Evolutionary conservation across 2,888 invertebrate species (phyloP).

Genomic region (Steinernema hermaphroditum): DNA sequence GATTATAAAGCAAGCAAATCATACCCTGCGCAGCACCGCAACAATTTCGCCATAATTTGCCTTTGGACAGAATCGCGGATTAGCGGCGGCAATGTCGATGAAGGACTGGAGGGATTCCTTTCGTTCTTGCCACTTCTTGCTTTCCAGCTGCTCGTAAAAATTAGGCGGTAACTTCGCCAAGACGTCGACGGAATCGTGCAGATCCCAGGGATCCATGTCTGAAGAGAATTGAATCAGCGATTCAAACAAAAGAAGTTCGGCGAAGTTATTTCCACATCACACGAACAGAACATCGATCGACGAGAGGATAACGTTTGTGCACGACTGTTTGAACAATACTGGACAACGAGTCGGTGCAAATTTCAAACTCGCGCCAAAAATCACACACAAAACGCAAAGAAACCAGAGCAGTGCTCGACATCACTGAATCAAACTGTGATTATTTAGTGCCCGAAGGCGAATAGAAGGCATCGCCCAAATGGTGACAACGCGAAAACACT

Average conservation of each 20-base stretch:
- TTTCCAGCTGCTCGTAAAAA: constrained; percentile 89
- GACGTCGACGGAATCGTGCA: constrained; percentile 89
- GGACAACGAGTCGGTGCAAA: background rate
- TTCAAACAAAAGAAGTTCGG: background rate
- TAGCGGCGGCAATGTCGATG: constrained; percentile 80
- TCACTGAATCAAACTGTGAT: no score
- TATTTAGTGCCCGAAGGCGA: no score
- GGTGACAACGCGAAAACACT: no score
- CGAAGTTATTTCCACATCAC: background rate
- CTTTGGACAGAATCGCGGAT: constrained; percentile 71
- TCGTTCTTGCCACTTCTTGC: constrained; percentile 82
- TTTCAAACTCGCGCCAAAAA: background rate
- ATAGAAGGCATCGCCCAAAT: no score
- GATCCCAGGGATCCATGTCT: constrained; percentile 73
- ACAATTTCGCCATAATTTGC: constrained; percentile 94
- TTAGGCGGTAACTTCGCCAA: constrained; percentile 89
- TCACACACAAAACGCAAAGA: background rate
- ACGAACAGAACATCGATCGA: background rate
- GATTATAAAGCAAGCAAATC: constrained; percentile 66
- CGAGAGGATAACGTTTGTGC: background rate
- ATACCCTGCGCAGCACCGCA: constrained; percentile 83
- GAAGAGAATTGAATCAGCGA: background rate
- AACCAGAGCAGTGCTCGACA: no score
- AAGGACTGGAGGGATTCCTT: constrained; percentile 80
- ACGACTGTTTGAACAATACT: background rate